Evolutionary conservation across 1,140 invertebrate genomes (phyloP).

Genomic region (Drosophila repleta): DNA sequence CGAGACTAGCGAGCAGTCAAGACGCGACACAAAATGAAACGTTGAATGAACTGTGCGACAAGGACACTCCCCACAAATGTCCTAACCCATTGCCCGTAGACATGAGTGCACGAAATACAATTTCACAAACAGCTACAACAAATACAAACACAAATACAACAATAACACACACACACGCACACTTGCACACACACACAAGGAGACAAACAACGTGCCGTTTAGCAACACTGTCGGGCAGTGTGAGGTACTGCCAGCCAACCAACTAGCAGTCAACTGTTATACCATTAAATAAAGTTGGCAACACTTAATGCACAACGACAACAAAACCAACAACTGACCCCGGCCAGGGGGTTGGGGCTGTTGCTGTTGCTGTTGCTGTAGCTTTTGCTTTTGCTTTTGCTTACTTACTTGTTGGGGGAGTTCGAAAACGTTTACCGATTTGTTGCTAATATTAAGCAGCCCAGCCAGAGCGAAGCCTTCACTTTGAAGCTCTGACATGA

Average conservation of each 20-base stretch:
- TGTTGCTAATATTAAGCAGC: constrained; percentile 51
- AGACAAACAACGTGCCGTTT: constrained; percentile 37
- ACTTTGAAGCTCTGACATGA: constrained; percentile 21
- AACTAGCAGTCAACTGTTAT: constrained; percentile 77
- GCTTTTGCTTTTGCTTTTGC: no score
- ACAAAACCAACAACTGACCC: constrained; percentile 74
- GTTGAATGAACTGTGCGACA: constrained; percentile 49
- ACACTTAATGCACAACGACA: constrained; percentile 83
- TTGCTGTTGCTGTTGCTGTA: constrained; percentile 3
- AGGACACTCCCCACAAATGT: constrained; percentile 42
- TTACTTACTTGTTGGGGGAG: constrained; percentile 4
- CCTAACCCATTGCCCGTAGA: constrained; percentile 14
- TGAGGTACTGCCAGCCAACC: constrained; percentile 29
- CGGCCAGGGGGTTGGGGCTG: constrained; percentile 9
- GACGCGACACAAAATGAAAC: constrained; percentile 46
- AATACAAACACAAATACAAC: constrained; percentile 31
- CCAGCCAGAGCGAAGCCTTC: constrained; percentile 31
- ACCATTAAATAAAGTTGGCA: constrained; percentile 83
- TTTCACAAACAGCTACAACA: constrained; percentile 52
- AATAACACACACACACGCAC: constrained; percentile 16
- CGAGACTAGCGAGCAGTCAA: constrained; percentile 33
- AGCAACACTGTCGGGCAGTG: constrained; percentile 54
- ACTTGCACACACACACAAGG: constrained; percentile 2
- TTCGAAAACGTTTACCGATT: constrained; percentile 50
- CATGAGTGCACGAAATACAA: constrained; percentile 50